phyloP scores from a whole-genome alignment of 2,113 vertebrate species.

The Anolis sagrei region DNA sequence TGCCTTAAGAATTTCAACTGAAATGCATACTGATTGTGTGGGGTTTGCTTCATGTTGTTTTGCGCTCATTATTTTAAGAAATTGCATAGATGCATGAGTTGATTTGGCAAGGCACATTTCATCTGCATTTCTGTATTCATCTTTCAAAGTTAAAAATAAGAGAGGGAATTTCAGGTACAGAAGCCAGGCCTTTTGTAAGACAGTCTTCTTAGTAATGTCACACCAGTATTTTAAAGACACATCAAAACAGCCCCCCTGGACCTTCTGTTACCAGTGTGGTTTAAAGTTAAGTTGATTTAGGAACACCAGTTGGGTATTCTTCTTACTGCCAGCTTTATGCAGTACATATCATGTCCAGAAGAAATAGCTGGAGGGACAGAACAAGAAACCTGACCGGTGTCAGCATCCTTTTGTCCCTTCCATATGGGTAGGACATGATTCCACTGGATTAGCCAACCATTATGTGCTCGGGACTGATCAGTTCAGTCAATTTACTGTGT shows the following conservation, averaged over 20 bases:
- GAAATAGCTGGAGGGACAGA: constrained; percentile 62
- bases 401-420: constrained; percentile 85
- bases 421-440: constrained; percentile 91
- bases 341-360: constrained; percentile 70
- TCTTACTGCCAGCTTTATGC: constrained; percentile 80
- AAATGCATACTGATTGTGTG: neutral
- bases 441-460: constrained; percentile 91
- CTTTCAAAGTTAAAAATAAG: neutral
- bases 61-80: constrained; percentile 17
- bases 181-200: constrained; percentile 6
- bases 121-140: constrained; percentile 18
- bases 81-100: neutral
- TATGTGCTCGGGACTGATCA: constrained; percentile 92
- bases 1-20: neutral
- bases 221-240: neutral
- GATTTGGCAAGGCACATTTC: neutral
- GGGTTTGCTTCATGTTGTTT: neutral
- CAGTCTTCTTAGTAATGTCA: constrained; percentile 23
- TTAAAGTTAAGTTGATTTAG: constrained; percentile 63
- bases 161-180: constrained; percentile 3
- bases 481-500: constrained; percentile 91
- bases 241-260: constrained; percentile 32
- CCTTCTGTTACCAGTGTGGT: constrained; percentile 31
- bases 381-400: constrained; percentile 63
- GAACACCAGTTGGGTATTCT: constrained; percentile 62